Percentiles rank a stretch among this genome's conserved stretches.
These are phyloP conservation scores for Drosophila lini DNA, from an alignment of 1,140 invertebrate genomes.

Conservation along the genomic window DNA sequence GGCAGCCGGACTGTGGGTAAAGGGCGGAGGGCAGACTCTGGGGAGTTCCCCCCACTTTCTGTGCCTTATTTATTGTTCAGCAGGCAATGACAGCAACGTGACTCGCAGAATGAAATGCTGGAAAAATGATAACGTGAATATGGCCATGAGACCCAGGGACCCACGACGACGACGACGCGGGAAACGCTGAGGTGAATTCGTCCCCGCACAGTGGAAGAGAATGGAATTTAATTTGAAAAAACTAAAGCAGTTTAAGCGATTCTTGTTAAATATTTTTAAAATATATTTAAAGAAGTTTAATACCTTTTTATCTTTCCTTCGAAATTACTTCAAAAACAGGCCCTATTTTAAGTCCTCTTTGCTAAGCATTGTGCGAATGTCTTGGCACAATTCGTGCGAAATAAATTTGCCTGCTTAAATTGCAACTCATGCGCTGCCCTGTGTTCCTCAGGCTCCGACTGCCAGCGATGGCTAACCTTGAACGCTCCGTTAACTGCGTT, in stretches of 20 bases:
- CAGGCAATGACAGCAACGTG: conserved; percentile 56
- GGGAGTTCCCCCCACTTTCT: conserved; percentile 12
- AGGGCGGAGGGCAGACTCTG: conserved; percentile 2
- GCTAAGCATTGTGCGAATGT: conserved; percentile 47
- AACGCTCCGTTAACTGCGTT: conserved; percentile 71
- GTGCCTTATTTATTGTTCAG: conserved; percentile 62
- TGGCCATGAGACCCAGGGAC: conserved; percentile 44
- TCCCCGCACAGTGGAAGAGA: conserved; percentile 8
- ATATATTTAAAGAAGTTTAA: too few relatives aligned
- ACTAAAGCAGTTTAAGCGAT: neutral
- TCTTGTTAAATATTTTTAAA: too few relatives aligned
- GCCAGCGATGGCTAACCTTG: conserved; percentile 50
- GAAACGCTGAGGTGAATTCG: conserved; percentile 16
- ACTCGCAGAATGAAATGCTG: conserved; percentile 71
- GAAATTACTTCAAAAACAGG: neutral
- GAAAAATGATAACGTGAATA: conserved; percentile 75
- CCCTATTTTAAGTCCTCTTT: conserved; percentile 30
- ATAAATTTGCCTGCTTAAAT: conserved; percentile 69
- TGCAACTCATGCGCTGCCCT: conserved; percentile 64
- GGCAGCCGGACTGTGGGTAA: neutral
- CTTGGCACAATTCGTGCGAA: conserved; percentile 68
- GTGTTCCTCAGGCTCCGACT: conserved; percentile 23
- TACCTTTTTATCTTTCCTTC: too few relatives aligned
- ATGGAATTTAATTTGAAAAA: conserved; percentile 6
- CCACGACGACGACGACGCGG: neutral